Evolutionary conservation across 64 coral and sea anemone genomes (phyloP).

Genomic region (Montipora capricornis): DNA sequence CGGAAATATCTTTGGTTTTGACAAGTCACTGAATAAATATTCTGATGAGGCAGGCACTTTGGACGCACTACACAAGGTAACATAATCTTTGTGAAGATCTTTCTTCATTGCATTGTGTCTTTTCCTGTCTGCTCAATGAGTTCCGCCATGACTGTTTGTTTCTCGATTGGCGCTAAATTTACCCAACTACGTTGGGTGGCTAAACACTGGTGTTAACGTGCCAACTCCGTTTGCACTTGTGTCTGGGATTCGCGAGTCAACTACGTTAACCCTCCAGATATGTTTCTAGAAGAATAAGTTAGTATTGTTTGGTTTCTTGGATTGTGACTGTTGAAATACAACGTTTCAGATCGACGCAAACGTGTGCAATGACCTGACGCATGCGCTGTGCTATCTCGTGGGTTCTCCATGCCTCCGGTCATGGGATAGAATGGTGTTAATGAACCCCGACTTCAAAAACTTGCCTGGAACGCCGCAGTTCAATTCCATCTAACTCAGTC

Average conservation of each 20-base stretch:
- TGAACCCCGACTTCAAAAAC: too few species aligned
- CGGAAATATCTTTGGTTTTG: constrained; percentile 35
- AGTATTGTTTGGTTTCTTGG: too few species aligned
- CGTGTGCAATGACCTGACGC: not conserved
- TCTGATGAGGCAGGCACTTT: constrained; percentile 12
- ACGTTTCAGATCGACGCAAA: not conserved
- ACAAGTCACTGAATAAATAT: constrained; percentile 30
- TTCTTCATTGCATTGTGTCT: not conserved
- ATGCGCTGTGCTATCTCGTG: too few species aligned
- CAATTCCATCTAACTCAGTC: too few species aligned
- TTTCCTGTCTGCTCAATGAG: not conserved
- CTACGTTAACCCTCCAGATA: not conserved
- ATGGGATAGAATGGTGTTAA: too few species aligned
- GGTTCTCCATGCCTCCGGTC: too few species aligned
- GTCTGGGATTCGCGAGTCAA: not conserved
- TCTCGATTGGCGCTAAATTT: not conserved
- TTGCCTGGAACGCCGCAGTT: too few species aligned
- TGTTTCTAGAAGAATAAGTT: not conserved
- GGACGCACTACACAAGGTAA: too few species aligned
- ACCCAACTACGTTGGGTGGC: not conserved
- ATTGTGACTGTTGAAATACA: not conserved
- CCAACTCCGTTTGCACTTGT: not conserved
- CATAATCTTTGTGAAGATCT: too few species aligned
- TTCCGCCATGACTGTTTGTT: not conserved
- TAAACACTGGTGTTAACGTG: not conserved